Evolutionary conservation across 2,113 vertebrate species (phyloP).

Genomic region (Saimiri boliviensis): DNA sequence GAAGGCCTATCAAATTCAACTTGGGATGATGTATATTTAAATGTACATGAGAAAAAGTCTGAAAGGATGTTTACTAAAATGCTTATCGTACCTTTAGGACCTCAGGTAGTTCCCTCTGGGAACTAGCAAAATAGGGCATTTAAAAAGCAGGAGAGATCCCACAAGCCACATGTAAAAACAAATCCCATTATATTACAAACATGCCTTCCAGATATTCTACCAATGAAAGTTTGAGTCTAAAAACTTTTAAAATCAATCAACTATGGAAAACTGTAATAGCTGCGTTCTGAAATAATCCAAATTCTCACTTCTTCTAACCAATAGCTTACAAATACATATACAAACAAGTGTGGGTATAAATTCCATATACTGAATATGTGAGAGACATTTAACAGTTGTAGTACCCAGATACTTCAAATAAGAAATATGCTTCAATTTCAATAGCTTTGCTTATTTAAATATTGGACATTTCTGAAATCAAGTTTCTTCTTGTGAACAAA

Average conservation of each 20-base stretch:
- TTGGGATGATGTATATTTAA: not conserved
- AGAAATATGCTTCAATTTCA: slow-evolving; percentile 20
- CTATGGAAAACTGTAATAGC: not conserved
- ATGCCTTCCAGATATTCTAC: not conserved
- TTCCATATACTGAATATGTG: not conserved
- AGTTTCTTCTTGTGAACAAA: slow-evolving; percentile 15
- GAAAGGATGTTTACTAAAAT: slow-evolving; percentile 19
- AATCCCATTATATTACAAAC: not conserved
- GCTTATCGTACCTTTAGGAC: not conserved
- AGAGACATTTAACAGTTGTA: not conserved
- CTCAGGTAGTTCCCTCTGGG: not conserved
- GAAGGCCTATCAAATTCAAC: not conserved
- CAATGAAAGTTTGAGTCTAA: not conserved
- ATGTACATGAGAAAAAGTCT: not conserved
- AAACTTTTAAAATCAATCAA: not conserved
- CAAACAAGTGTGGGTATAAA: not conserved
- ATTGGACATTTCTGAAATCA: not conserved
- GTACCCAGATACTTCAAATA: not conserved
- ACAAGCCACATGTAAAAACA: not conserved
- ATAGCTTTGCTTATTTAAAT: not conserved
- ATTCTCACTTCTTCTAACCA: not conserved
- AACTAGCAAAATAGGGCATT: not conserved
- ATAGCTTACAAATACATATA: not conserved
- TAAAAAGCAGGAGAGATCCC: not conserved
- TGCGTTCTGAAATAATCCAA: not conserved